A percentile compares a stretch with the other conserved stretches of the same genome.
Evolutionary conservation across 2,113 vertebrate species (phyloP).

Genomic region (Notechis scutatus): DNA sequence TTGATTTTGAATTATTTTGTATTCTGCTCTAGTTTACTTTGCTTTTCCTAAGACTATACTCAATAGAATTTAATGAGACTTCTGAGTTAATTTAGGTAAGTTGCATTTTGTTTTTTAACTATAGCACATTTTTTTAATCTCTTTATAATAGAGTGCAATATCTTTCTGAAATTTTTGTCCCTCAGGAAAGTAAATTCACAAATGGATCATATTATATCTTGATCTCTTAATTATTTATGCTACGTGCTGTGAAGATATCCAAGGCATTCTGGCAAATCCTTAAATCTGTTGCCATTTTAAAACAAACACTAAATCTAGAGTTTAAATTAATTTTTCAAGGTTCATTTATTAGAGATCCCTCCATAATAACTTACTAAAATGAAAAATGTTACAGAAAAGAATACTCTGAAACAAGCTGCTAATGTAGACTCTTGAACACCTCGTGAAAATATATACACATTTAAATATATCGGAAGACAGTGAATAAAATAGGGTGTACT

Average conservation of each 20-base stretch:
- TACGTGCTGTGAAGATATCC: neutral
- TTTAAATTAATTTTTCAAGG: neutral
- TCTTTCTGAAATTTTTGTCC: fast-evolving
- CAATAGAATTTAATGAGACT: neutral
- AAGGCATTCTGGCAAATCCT: fast-evolving
- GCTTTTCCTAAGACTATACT: neutral
- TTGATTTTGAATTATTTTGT: neutral
- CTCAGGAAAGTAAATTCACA: neutral
- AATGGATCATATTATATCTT: neutral
- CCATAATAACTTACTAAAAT: neutral
- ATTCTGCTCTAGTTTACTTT: neutral
- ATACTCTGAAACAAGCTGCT: neutral
- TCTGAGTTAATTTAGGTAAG: neutral
- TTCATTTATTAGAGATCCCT: neutral
- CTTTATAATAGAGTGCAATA: neutral
- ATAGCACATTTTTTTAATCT: neutral
- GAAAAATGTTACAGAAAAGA: neutral
- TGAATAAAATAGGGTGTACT: fast-evolving
- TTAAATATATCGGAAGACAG: neutral
- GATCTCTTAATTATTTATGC: neutral
- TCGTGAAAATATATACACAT: neutral
- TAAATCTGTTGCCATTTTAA: neutral
- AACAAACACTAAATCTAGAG: neutral
- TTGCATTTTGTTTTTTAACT: neutral
- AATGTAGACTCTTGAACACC: neutral